Conservation (phyloP, 2,888 invertebrate genomes). For the Polietes domitor region DNA sequence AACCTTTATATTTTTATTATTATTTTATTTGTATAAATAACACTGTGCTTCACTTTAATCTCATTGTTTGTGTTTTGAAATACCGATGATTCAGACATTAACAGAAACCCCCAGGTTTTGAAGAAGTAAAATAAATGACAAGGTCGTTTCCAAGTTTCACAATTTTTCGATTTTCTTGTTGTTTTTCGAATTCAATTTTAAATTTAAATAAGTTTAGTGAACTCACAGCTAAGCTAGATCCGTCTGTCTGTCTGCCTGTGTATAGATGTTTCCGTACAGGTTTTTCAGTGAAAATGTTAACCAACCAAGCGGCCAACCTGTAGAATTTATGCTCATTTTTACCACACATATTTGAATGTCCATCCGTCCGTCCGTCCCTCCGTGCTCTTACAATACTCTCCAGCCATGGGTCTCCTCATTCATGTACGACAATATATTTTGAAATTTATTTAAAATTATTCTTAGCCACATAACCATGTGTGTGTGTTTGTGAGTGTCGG, state of each 20-base stretch:
- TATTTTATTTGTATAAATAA: no score
- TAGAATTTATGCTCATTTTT: not conserved
- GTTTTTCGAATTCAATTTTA: not conserved
- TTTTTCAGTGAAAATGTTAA: not conserved
- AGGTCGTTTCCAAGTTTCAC: conserved; percentile 31
- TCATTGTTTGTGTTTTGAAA: no score
- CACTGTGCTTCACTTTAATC: no score
- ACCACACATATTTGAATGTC: not conserved
- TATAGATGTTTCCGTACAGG: not conserved
- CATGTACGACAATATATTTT: not conserved
- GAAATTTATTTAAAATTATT: not conserved
- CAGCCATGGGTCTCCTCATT: no score
- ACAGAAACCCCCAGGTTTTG: not conserved
- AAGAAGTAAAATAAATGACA: not conserved
- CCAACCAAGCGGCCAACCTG: no score
- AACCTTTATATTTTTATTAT: no score
- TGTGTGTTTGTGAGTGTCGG: no score
- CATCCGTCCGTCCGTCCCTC: no score
- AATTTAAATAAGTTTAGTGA: conserved; percentile 5
- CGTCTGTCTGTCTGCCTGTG: no score
- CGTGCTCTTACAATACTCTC: no score
- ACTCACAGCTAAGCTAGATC: not conserved
- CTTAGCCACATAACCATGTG: not conserved
- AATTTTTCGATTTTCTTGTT: conserved; percentile 13
- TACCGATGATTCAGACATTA: no score